Evolutionary conservation across 1,140 invertebrate genomes (phyloP).

Genomic region (Saccostrea echinata): DNA sequence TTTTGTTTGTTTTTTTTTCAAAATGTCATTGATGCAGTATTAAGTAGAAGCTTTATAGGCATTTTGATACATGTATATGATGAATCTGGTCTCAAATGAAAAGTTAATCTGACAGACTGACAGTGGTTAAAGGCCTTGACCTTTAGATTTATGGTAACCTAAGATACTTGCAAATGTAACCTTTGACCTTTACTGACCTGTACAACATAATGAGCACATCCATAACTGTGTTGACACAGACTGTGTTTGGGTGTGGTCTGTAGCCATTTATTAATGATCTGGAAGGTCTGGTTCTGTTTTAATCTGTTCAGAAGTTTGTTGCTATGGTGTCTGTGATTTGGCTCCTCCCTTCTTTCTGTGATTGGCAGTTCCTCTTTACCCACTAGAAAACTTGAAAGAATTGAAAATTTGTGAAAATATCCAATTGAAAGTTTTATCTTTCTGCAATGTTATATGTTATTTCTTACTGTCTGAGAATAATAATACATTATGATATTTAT

Average conservation of each 20-base stretch:
- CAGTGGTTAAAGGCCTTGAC: not conserved
- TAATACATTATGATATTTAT: not conserved
- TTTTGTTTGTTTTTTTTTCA: too few species aligned
- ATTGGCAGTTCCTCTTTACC: constrained; percentile 57
- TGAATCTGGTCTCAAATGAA: too few species aligned
- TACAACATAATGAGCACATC: constrained; percentile 66
- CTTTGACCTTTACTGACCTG: constrained; percentile 52
- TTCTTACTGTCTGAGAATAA: too few species aligned
- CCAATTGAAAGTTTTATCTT: too few species aligned
- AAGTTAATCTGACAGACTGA: too few species aligned
- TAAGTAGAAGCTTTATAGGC: too few species aligned
- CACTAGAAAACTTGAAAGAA: constrained; percentile 47
- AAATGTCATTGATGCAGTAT: too few species aligned
- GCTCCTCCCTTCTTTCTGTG: constrained; percentile 45
- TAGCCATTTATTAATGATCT: constrained; percentile 50
- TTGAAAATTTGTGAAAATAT: not conserved
- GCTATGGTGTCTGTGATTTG: constrained; percentile 2
- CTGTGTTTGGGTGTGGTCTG: constrained; percentile 57
- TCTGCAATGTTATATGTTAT: too few species aligned
- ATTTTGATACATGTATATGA: too few species aligned
- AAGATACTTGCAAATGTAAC: not conserved
- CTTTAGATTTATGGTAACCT: too few species aligned
- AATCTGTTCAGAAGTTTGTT: not conserved
- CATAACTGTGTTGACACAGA: constrained; percentile 64
- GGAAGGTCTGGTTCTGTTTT: constrained; percentile 12